Evolutionary conservation across 1,140 invertebrate species (phyloP).

Genomic region (Drosophila suzukii): DNA sequence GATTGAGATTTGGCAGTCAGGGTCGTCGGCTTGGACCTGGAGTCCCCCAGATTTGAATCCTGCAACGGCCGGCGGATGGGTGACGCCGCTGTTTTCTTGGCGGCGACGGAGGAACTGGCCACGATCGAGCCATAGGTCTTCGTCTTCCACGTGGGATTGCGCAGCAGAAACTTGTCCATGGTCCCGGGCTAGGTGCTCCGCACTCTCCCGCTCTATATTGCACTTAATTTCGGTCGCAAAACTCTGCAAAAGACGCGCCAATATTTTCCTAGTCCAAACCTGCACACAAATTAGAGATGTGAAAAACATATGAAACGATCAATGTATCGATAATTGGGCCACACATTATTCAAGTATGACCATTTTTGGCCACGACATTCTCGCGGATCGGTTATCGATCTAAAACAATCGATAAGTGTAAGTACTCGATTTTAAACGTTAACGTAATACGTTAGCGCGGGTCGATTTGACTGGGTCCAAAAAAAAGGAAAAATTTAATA

Average conservation of each 20-base stretch:
- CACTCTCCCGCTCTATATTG: slow-evolving; percentile 16
- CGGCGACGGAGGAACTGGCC: slow-evolving; percentile 9
- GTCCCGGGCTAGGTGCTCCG: not conserved
- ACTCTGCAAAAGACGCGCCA: slow-evolving; percentile 23
- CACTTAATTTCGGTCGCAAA: slow-evolving; percentile 19
- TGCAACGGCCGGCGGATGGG: slow-evolving; percentile 36
- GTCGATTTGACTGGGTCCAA: no score
- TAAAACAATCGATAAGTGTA: no score
- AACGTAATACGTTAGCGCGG: no score
- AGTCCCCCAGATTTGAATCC: slow-evolving; percentile 17
- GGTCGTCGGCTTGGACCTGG: slow-evolving; percentile 3
- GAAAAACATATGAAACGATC: no score
- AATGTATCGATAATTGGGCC: no score
- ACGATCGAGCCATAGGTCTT: slow-evolving; percentile 42
- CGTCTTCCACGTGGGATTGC: slow-evolving; percentile 62
- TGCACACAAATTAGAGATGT: not conserved
- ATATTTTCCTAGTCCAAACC: slow-evolving; percentile 2
- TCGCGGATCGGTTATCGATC: no score
- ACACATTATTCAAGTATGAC: no score
- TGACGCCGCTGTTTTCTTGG: slow-evolving; percentile 2
- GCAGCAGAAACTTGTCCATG: slow-evolving; percentile 64
- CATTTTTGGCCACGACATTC: no score
- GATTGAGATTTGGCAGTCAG: slow-evolving; percentile 5
- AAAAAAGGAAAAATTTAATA: no score
- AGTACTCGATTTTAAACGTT: no score